Conservation (phyloP, 2,888 invertebrate genomes). For the Sphaerophoria rueppellii region DNA sequence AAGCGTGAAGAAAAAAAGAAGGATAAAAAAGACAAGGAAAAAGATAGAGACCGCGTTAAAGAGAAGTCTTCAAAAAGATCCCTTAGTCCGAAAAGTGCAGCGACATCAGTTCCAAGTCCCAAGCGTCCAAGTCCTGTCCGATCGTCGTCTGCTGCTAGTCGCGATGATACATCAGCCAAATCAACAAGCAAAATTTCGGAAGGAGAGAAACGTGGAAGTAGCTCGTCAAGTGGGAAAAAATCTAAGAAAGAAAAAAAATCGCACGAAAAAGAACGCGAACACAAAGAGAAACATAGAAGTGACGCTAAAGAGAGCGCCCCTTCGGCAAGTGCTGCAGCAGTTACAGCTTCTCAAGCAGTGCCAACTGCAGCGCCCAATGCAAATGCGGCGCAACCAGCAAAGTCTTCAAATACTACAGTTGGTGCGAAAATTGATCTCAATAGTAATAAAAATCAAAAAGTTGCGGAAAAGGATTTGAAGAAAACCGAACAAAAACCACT, state of each 20-base stretch:
- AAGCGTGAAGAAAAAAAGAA: conserved; percentile 83
- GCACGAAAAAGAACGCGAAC: conserved; percentile 84
- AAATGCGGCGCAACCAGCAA: conserved; percentile 18
- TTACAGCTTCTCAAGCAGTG: conserved; percentile 56
- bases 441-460: conserved; percentile 68
- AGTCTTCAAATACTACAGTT: conserved; percentile 39
- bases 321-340: conserved; percentile 34
- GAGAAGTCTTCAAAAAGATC: conserved; percentile 83
- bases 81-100: conserved; percentile 77
- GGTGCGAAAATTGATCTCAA: conserved; percentile 61
- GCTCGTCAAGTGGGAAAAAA: conserved; percentile 80
- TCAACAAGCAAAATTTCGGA: conserved; percentile 68
- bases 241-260: conserved; percentile 85
- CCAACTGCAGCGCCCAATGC: conserved; percentile 13
- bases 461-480: conserved; percentile 74
- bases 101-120: conserved; percentile 76
- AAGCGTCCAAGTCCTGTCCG: conserved; percentile 69
- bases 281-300: conserved; percentile 77
- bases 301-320: conserved; percentile 44
- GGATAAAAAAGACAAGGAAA: conserved; percentile 82
- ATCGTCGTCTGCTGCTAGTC: conserved; percentile 60
- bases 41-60: conserved; percentile 83
- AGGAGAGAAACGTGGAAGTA: conserved; percentile 44
- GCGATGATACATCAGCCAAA: conserved; percentile 53
- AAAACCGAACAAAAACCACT: conserved; percentile 68